Percentiles rank a stretch among this genome's conserved stretches.
Conservation (phyloP, 2,113 vertebrate species). For the Mionectes macconnelli region DNA sequence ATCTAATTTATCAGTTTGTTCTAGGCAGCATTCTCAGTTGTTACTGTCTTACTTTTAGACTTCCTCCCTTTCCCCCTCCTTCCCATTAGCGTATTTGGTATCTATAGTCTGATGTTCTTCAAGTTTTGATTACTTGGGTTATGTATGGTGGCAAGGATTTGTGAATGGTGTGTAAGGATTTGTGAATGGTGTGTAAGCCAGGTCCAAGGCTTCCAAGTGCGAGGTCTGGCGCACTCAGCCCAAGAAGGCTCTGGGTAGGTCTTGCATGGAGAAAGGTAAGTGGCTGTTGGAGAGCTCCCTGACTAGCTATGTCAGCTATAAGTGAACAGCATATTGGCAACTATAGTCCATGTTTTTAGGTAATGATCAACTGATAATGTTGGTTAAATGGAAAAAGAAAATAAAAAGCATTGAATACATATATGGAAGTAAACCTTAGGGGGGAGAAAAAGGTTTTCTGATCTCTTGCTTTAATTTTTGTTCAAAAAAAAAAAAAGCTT, state of each 20-base stretch:
- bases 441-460: rapidly evolving
- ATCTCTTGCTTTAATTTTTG: not conserved
- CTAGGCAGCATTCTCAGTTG: not conserved
- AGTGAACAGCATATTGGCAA: not conserved
- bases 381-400: not conserved
- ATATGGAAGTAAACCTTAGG: not conserved
- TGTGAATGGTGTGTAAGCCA: not conserved
- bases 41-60: not conserved
- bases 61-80: rapidly evolving
- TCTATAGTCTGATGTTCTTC: not conserved
- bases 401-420: not conserved
- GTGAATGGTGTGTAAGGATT: not conserved
- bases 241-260: not conserved
- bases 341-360: not conserved
- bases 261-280: not conserved
- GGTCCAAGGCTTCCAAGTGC: not conserved
- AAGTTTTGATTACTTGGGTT: not conserved
- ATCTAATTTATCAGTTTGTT: not conserved
- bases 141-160: not conserved
- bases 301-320: not conserved
- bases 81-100: not conserved
- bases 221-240: not conserved
- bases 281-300: not conserved
- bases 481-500: not conserved
- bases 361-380: not conserved